Percentiles rank a stretch among this genome's conserved stretches.
Conservation (phyloP, 2,888 invertebrate genomes). For the Nudaria mundana region DNA sequence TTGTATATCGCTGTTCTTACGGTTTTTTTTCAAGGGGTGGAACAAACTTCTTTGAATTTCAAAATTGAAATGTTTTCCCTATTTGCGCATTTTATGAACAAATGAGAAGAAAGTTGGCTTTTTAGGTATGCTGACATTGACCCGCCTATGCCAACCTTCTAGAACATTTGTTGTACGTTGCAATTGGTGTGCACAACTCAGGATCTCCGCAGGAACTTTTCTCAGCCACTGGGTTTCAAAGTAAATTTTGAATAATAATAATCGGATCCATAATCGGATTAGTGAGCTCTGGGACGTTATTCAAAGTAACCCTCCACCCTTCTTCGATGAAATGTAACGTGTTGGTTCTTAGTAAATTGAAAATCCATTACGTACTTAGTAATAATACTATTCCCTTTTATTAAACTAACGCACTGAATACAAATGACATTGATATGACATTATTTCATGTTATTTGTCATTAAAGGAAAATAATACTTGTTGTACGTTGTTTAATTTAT, state of each 20-base stretch:
- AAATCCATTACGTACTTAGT: background rate
- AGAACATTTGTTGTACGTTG: conserved; percentile 6
- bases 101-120: too few species aligned
- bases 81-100: too few species aligned
- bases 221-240: conserved; percentile 7
- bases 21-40: too few species aligned
- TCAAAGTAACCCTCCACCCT: background rate
- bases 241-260: conserved; percentile 8
- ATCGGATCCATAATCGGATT: too few species aligned
- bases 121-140: too few species aligned
- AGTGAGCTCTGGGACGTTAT: conserved; percentile 5
- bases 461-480: conserved; percentile 2
- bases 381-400: background rate
- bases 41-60: too few species aligned
- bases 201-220: conserved; percentile 5
- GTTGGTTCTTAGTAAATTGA: background rate
- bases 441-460: background rate
- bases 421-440: background rate
- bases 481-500: too few species aligned
- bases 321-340: conserved; percentile 2
- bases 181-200: conserved; percentile 7
- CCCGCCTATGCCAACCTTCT: background rate
- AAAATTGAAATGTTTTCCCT: too few species aligned
- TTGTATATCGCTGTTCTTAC: background rate
- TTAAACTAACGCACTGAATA: background rate